These are phyloP conservation scores for Amphiprion ocellaris DNA, from an alignment of 2,113 vertebrate species.

Conservation along the genomic window DNA sequence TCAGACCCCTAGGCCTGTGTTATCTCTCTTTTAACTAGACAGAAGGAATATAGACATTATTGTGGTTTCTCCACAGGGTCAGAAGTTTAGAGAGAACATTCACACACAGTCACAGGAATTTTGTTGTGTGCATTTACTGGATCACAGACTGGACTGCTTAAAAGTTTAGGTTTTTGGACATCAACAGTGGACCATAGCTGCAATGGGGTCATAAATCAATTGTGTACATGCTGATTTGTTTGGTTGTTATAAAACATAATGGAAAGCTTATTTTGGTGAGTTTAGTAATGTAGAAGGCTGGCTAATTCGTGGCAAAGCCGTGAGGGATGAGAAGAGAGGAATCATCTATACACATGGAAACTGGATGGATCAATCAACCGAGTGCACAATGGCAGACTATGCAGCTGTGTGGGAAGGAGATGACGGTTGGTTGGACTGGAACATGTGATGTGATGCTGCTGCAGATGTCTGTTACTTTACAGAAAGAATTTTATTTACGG, in stretches of 20 bases:
- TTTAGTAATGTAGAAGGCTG: conserved; percentile 29
- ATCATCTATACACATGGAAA: conserved; percentile 46
- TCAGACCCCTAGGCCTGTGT: conserved; percentile 31
- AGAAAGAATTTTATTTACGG: conserved; percentile 32
- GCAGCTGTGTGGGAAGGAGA: conserved; percentile 43
- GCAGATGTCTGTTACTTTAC: conserved; percentile 48
- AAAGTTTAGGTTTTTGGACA: conserved; percentile 5
- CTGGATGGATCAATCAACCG: conserved; percentile 56
- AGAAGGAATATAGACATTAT: conserved; percentile 35
- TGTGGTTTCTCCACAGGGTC: conserved; percentile 35
- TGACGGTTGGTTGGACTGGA: conserved; percentile 38
- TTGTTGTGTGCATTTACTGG: conserved; percentile 18
- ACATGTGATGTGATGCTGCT: conserved; percentile 35
- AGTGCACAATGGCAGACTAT: conserved; percentile 19
- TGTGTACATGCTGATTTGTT: conserved; percentile 5
- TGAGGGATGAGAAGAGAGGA: conserved; percentile 57
- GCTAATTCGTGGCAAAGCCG: conserved; percentile 31
- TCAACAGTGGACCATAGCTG: background rate
- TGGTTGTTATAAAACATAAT: conserved; percentile 49
- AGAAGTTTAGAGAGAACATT: conserved; percentile 48
- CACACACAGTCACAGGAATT: conserved; percentile 23
- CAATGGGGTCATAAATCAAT: conserved; percentile 14
- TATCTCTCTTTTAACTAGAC: conserved; percentile 45
- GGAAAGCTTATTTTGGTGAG: conserved; percentile 27
- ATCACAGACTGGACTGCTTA: conserved; percentile 8